Conservation (phyloP, 2,113 vertebrate genomes). For the Eupsittula cactorum region DNA sequence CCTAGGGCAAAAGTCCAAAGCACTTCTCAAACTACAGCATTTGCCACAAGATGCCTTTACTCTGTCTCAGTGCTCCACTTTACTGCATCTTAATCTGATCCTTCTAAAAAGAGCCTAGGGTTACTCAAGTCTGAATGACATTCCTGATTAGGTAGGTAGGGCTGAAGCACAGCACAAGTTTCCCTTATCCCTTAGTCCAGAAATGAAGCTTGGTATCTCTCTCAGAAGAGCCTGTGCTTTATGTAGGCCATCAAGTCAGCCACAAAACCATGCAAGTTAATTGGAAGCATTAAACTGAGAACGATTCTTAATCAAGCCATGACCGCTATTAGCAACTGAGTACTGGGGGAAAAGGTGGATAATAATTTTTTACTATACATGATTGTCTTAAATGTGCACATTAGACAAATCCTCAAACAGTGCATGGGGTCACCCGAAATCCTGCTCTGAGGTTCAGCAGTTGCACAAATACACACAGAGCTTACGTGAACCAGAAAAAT, state of each 20-base stretch:
- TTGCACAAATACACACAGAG: conserved; percentile 21
- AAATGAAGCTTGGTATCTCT: not conserved
- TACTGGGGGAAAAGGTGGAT: not conserved
- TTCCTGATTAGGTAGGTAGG: not conserved
- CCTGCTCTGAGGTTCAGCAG: conserved; percentile 27
- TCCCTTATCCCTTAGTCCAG: conserved; percentile 2
- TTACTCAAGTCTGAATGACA: conserved; percentile 3
- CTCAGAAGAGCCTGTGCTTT: not conserved
- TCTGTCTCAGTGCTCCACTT: not conserved
- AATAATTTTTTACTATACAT: conserved; percentile 29
- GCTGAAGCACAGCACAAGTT: not conserved
- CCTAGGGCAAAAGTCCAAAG: not conserved
- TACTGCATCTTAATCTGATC: not conserved
- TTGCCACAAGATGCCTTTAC: not conserved
- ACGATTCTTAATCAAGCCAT: conserved; percentile 42
- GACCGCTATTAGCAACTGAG: conserved; percentile 17
- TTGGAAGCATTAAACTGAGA: conserved; percentile 52
- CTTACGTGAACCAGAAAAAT: conserved; percentile 32
- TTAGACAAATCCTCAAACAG: conserved; percentile 38
- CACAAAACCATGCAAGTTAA: conserved; percentile 36
- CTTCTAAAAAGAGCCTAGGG: not conserved
- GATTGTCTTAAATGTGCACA: conserved; percentile 46
- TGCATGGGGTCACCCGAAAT: conserved; percentile 47
- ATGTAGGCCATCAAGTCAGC: conserved; percentile 29
- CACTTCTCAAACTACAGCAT: not conserved